These are phyloP conservation scores for Patella pellucida DNA, from an alignment of 2,888 invertebrate species.

Conservation along the genomic window DNA sequence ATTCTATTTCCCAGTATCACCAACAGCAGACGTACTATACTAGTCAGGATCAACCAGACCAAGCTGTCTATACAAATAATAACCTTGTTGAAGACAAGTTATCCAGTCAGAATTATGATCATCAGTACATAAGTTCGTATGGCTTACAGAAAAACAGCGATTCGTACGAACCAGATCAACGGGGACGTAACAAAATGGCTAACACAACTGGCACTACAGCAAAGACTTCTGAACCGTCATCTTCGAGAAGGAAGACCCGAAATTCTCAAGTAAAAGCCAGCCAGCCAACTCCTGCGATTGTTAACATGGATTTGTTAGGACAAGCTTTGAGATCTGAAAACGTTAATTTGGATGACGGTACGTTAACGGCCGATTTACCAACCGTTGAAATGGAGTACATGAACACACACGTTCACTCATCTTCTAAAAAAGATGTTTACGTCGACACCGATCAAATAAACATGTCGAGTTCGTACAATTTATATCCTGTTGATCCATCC, in stretches of 20 bases:
- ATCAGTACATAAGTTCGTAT: constrained; percentile 1
- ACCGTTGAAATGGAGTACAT: background rate
- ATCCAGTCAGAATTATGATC: background rate
- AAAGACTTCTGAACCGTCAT: background rate
- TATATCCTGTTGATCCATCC: background rate
- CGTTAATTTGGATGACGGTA: background rate
- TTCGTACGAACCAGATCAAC: background rate
- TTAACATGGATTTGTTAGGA: background rate
- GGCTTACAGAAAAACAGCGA: too few relatives aligned
- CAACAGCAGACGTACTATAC: too few relatives aligned
- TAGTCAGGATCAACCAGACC: too few relatives aligned
- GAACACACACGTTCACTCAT: background rate
- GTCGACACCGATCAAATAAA: background rate
- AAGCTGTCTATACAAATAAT: too few relatives aligned
- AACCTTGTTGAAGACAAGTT: too few relatives aligned
- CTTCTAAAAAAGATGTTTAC: too few relatives aligned
- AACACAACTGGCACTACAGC: background rate
- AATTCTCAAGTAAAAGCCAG: background rate
- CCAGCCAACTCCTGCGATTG: background rate
- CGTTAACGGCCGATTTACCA: too few relatives aligned
- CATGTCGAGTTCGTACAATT: background rate
- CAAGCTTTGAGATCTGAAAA: background rate
- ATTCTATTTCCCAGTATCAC: too few relatives aligned
- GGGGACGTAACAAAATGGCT: background rate
- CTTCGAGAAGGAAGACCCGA: background rate